Conservation (phyloP, 92 coral and sea anemone genomes). For the Heteractis magnifica region DNA sequence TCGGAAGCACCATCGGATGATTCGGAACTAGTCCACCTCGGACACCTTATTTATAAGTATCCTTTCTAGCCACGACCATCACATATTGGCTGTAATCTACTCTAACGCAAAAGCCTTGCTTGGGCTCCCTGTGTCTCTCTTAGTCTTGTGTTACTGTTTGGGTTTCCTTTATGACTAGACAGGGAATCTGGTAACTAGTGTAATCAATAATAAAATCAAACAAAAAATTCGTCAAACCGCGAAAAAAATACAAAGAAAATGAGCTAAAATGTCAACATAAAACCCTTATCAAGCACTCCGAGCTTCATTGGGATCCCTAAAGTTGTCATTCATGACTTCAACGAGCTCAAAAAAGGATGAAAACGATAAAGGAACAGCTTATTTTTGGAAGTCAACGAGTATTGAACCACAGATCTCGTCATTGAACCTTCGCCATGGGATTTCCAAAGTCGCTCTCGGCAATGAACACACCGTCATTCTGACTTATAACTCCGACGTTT, state of each 20-base stretch:
- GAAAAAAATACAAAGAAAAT: not conserved
- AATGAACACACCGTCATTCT: conserved; percentile 82
- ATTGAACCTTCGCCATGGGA: conserved; percentile 65
- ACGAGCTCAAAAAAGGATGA: conserved; percentile 47
- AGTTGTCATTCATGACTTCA: conserved; percentile 29
- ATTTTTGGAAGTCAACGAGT: conserved; percentile 90
- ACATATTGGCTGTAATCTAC: too few species aligned
- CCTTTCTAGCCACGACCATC: too few species aligned
- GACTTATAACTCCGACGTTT: conserved; percentile 68
- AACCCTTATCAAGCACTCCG: not conserved
- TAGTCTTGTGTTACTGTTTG: not conserved
- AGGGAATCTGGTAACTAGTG: conserved; percentile 23
- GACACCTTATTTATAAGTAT: too few species aligned
- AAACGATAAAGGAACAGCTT: conserved; percentile 75
- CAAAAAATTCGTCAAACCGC: not conserved
- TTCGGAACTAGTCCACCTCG: too few species aligned
- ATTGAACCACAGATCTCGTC: conserved; percentile 72
- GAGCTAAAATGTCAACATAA: not conserved
- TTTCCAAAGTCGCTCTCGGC: conserved; percentile 88
- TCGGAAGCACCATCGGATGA: too few species aligned
- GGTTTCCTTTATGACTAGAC: not conserved
- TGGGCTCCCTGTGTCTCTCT: too few species aligned
- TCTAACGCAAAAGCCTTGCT: too few species aligned
- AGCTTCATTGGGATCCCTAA: not conserved
- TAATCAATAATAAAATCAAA: conserved; percentile 19